Evolutionary conservation across 2,888 invertebrate species (phyloP).

Genomic region (Meliscaeva auricollis): DNA sequence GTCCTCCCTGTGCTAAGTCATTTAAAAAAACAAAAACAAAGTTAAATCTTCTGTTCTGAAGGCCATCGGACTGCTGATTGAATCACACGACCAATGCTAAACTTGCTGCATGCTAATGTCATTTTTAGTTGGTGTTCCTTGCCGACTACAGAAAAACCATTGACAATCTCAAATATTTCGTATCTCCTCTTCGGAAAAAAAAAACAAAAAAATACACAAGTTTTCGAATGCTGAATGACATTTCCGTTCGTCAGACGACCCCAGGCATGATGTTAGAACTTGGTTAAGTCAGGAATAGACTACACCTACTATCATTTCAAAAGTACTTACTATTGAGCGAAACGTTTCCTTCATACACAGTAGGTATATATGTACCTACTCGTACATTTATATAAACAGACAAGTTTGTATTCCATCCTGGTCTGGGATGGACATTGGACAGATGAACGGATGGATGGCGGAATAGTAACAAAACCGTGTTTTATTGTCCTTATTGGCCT

Average conservation of each 20-base stretch:
- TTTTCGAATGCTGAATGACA: constrained; percentile 47
- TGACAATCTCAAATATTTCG: constrained; percentile 42
- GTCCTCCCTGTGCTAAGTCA: background rate
- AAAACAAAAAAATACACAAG: constrained; percentile 17
- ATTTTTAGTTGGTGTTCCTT: constrained; percentile 49
- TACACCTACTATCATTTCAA: constrained; percentile 68
- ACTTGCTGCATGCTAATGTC: constrained; percentile 72
- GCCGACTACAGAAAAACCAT: constrained; percentile 25
- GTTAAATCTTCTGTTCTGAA: constrained; percentile 32
- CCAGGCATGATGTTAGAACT: constrained; percentile 60
- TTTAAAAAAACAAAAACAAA: constrained; percentile 1
- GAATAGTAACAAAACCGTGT: constrained; percentile 51
- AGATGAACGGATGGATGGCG: background rate
- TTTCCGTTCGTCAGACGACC: constrained; percentile 53
- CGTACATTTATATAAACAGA: background rate
- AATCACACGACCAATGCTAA: constrained; percentile 68
- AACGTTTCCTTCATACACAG: constrained; percentile 38
- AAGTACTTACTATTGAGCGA: constrained; percentile 58
- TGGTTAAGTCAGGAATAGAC: constrained; percentile 68
- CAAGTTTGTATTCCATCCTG: background rate
- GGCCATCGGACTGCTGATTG: constrained; percentile 62
- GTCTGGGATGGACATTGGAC: background rate
- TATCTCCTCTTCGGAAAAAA: constrained; percentile 5
- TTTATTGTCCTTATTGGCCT: constrained; percentile 50
- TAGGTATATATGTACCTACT: constrained; percentile 1